Evolutionary conservation across 2,113 vertebrate genomes (phyloP), one percentile per base, ranked within the genome.

Genomic region (Forbesichthys papilliferus): DNA sequence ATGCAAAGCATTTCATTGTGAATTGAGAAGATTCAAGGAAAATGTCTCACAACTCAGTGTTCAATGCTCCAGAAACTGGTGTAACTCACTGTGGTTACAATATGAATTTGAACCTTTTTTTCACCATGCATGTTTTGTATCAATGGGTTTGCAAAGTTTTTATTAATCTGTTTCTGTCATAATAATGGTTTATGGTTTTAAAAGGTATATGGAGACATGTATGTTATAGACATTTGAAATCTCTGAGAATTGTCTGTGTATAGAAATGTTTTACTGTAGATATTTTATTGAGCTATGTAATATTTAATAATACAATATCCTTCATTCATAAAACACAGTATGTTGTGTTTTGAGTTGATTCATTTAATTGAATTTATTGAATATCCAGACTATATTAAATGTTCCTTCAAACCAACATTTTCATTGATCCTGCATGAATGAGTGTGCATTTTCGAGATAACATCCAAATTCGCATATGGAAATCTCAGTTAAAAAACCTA

Each of bases 11-110:
- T 46, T 69, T 3, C 51, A 68, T 61, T 11, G 0, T 64, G 65
- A 57, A 58, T 11, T 3, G 42, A 47, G 14, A 54, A 69, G 52
- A 54, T 57, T 54, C 7, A 65, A 70, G 47, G 48, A 0, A 73
- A 63, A 56, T 34, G 12, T 57, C 66, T 58, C 46, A 14, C 60
- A 13, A 46, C 27, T 27, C 27, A 27, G 27, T 0, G 16, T 48
- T 74, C 63, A 51, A 61, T 77, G 59, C 79, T 78, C 75, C 66
- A 64, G 63, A 64, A 60, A 61, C 5, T 5, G 20, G 12, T 55
- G 56, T 59, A 53, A 42, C 4, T 16, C 18, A 16, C 27, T 27
- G 27, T 27, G 27, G 11, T 66, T 49, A 9, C 16, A 52, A 58
- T 9, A 18, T 69, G 64, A 58, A 57, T 77, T 70, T 82, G 36